phyloP scores from a whole-genome alignment of 2,113 vertebrate species.

The Clarias gariepinus region DNA sequence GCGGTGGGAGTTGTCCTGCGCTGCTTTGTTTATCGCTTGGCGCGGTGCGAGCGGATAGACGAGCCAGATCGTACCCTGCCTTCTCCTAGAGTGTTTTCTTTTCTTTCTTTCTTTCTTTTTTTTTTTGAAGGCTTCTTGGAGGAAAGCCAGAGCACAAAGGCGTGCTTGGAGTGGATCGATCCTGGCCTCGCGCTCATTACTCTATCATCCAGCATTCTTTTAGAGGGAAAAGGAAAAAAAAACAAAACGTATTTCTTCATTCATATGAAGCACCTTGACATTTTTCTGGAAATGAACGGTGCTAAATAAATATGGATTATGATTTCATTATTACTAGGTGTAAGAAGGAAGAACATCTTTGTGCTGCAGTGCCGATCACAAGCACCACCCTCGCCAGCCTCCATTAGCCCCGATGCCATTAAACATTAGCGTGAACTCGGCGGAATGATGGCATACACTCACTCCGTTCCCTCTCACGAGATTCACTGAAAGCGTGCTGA shows the following conservation, averaged over 20 bases:
- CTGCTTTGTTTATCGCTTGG: conserved; percentile 23
- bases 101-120: background rate
- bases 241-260: background rate
- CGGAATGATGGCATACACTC: background rate
- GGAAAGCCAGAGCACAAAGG: conserved; percentile 36
- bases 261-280: background rate
- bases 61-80: conserved; percentile 8
- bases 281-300: background rate
- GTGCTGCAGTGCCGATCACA: background rate
- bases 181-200: conserved; percentile 29
- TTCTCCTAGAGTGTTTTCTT: background rate
- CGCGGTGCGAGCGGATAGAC: conserved; percentile 6
- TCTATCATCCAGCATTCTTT: background rate
- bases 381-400: background rate
- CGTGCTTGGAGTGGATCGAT: conserved; percentile 32
- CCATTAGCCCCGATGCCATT: conserved; percentile 11
- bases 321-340: background rate
- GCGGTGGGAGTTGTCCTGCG: conserved; percentile 22
- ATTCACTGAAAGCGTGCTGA: background rate
- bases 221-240: no score
- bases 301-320: background rate
- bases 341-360: background rate
- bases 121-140: conserved; percentile 22
- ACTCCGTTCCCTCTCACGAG: background rate
- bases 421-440: background rate